These are phyloP conservation scores for Formica aserva DNA, from an alignment of 2,888 invertebrate genomes.

Conservation along the genomic window DNA sequence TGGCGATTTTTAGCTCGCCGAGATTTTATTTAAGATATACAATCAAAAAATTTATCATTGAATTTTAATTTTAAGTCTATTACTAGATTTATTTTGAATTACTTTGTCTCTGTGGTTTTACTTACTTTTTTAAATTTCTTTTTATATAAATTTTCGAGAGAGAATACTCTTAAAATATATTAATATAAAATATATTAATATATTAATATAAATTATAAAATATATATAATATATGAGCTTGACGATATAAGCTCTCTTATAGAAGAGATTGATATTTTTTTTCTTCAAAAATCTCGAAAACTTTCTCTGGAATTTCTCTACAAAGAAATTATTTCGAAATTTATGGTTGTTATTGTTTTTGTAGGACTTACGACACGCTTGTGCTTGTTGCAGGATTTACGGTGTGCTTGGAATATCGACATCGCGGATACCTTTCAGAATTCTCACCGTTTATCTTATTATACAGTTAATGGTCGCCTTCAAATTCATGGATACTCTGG, in stretches of 20 bases:
- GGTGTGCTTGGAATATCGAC: background rate
- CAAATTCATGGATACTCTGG: background rate
- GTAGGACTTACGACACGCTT: background rate
- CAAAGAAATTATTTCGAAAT: background rate
- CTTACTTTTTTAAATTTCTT: background rate
- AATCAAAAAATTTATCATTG: background rate
- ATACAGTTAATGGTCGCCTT: background rate
- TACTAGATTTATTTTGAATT: background rate
- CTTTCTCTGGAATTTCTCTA: background rate
- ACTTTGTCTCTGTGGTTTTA: background rate
- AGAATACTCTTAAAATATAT: background rate
- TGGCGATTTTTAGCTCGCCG: background rate
- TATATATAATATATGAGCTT: background rate
- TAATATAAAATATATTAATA: too few relatives aligned
- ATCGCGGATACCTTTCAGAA: background rate
- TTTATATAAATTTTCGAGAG: too few relatives aligned
- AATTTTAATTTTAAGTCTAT: background rate
- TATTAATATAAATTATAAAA: background rate
- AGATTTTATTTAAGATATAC: background rate
- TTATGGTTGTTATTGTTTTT: conserved; percentile 8
- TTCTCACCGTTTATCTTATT: background rate
- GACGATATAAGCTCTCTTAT: too few relatives aligned
- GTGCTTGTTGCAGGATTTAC: conserved; percentile 16
- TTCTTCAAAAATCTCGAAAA: background rate
- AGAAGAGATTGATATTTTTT: background rate